These are phyloP conservation scores for Cheirogaleus medius DNA, from an alignment of 2,113 vertebrate genomes.

Conservation along the genomic window DNA sequence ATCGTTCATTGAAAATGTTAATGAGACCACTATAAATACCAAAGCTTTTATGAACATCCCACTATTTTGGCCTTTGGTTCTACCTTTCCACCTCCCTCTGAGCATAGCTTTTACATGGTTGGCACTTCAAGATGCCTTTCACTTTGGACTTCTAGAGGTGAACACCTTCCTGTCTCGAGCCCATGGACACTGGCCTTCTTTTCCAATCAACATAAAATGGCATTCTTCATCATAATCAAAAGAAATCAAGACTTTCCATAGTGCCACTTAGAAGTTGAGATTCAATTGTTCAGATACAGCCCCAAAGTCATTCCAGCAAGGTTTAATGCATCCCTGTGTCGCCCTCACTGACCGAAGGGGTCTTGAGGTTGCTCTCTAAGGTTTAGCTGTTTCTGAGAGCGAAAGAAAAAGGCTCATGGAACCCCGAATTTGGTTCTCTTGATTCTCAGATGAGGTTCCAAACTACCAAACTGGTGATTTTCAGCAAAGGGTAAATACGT, in stretches of 20 bases:
- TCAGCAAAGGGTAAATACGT: not conserved
- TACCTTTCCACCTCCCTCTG: not conserved
- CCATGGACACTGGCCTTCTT: not conserved
- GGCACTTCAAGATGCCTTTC: not conserved
- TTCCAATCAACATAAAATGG: not conserved
- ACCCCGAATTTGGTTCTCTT: not conserved
- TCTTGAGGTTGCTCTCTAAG: not conserved
- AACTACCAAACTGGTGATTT: not conserved
- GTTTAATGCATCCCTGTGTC: rapidly evolving
- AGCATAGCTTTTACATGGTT: not conserved
- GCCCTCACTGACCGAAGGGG: not conserved
- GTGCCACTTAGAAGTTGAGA: not conserved
- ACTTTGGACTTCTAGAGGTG: not conserved
- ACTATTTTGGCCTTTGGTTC: not conserved
- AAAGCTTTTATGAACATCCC: not conserved
- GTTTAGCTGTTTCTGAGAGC: not conserved
- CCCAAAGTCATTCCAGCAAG: not conserved
- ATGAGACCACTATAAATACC: not conserved
- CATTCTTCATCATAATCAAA: not conserved
- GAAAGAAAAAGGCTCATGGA: not conserved
- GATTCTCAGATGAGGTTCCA: not conserved
- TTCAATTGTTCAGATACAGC: not conserved
- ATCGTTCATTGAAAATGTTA: not conserved
- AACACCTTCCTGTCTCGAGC: not conserved
- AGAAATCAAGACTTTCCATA: not conserved